phyloP scores from a whole-genome alignment of 2,797 vertebrate species.

The Rhynchotus rufescens region DNA sequence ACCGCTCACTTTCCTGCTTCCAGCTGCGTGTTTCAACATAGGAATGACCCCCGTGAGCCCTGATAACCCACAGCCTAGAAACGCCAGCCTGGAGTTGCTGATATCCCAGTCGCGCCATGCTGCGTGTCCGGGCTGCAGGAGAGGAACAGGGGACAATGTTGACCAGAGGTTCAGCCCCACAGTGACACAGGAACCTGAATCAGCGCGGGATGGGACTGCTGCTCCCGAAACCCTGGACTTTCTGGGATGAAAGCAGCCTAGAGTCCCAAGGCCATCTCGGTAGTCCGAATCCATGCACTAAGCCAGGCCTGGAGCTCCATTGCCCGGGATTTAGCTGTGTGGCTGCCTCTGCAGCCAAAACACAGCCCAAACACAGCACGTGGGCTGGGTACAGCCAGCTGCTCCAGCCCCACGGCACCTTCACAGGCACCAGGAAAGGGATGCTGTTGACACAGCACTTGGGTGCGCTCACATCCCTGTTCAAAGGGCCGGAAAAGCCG shows the following conservation, averaged over 20 bases:
- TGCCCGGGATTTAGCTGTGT: not conserved
- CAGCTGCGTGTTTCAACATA: too few relatives aligned
- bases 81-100: not conserved
- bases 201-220: not conserved
- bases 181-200: fast-evolving
- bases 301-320: fast-evolving
- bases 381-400: too few relatives aligned
- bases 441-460: too few relatives aligned
- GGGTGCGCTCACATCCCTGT: too few relatives aligned
- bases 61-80: not conserved
- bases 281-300: fast-evolving
- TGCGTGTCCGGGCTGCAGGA: not conserved
- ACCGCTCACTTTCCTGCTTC: fast-evolving
- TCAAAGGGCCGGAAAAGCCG: too few relatives aligned
- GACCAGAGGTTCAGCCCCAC: not conserved
- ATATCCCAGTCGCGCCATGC: fast-evolving
- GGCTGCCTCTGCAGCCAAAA: not conserved
- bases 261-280: fast-evolving
- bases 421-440: too few relatives aligned
- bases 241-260: fast-evolving
- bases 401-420: too few relatives aligned
- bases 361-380: too few relatives aligned
- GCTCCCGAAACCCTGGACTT: not conserved
- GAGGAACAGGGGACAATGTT: not conserved
- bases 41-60: fast-evolving